Base-by-base conservation (phyloP, 2,888 invertebrate genomes). In the Caenorhabditis becei region DNA sequence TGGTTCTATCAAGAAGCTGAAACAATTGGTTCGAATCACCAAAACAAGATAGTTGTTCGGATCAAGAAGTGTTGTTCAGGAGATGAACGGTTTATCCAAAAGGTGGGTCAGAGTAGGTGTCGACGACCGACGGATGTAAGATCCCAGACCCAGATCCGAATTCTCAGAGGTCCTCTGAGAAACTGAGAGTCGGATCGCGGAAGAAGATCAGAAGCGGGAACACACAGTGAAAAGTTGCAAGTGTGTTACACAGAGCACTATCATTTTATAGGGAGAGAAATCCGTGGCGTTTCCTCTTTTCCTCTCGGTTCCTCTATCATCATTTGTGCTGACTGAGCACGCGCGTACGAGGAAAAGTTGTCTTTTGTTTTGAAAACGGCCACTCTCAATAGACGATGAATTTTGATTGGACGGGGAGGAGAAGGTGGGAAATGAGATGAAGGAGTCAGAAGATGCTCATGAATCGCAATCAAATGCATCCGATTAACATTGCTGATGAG, bases 291-390 rank as follows among this genome's bases (percentile, higher is more conserved):
- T 44, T 66, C 66, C 61, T 44, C 41, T 54, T 61, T 61, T 58
- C 26, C 47, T 49, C 28, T 47, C 47, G 47, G 53, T 44, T 53
- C 62, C 32, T 51, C 66, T 66, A 54, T 72, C 71, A 72, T 72
- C 71, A 56, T 26, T 63, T 63, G 62, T 62, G 62, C 32, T 47
- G 11, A 11, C 54, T 18, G 35, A 7, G 41, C 41, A 14, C 41
- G 14, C 47, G 67, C 26, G 59, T 77, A 56, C 54, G 62, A 56
- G 69, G 61, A 56, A 61, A 58, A 54, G 75, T 66, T 61, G 59
- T 61, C 75, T 59, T 75, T 75, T 75, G 75, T 75, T 75, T 65
- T 75, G 66, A 74, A 65, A 65, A 65, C 44, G 41, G 72, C 35
- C 26, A 56, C 49, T 53, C 53, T 66, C 75, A 67, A 65, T 66